Base-by-base conservation (phyloP, 2,797 vertebrate genomes). In the Tachyglossus aculeatus region DNA sequence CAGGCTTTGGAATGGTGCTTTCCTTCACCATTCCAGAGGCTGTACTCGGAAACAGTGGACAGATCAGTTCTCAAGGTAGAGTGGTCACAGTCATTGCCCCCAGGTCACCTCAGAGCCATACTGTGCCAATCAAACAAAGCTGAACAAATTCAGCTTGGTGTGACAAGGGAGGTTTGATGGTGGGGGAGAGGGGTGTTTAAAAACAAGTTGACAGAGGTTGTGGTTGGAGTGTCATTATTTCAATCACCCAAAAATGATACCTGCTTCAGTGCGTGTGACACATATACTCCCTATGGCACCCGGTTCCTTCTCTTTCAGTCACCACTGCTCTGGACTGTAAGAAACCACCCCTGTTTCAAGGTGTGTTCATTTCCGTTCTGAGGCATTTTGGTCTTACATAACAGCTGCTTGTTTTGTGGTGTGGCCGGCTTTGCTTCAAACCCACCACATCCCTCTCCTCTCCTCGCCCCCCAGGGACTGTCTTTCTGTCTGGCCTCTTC, bases 341-440 rank as follows among this genome's bases (percentile, higher is more conserved):
- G 78, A 66, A 88, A 81, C 83, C 55, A 0, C 77, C 78, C 68
- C 62, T 64, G 56, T 75, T 52, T 76, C 72, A 66, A 63, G 82
- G 73, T 38, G 33, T 9, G 22, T 22, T 47, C 65, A 63, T 86
- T 88, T 88, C 87, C 70, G 19, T 86, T 88, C 87, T 82, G 80
- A 84, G 79, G 81, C 55, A 36, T 71, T 21, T 57, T 69, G 81
- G 34, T 57, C 50, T 79, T 70, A 47, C 16, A 45, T 39, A 33
- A 61, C 76, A 86, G 68, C 81, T 84, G 79, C 43, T 80, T 83
- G 61, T 80, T 83, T 79, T n/a, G 0, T 9, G 5, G 31, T 1
- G 1, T 25, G 78, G 70, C 44, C 53, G 64, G 60, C 43, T 31
- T 31, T 50, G 54, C 62, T 59, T 76, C 41, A 59, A 77, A 43